Conservation (phyloP, 2,113 vertebrate genomes). For the Polyodon spathula region DNA sequence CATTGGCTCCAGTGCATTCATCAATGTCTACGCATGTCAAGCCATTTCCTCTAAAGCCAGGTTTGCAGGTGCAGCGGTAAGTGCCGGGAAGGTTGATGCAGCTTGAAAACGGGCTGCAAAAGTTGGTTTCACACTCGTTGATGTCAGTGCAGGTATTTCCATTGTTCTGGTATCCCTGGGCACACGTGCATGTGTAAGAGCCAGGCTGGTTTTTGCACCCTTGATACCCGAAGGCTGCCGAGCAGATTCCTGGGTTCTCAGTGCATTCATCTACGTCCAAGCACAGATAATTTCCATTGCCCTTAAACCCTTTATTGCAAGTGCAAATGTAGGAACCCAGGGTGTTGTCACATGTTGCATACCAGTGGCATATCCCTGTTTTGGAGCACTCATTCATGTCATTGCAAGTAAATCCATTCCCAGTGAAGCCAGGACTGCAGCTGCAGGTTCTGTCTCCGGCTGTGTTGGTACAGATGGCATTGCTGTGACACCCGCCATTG, state of each 20-base stretch:
- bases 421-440: slow-evolving; percentile 53
- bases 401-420: slow-evolving; percentile 51
- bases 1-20: slow-evolving; percentile 50
- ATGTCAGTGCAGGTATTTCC: slow-evolving; percentile 56
- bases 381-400: slow-evolving; percentile 54
- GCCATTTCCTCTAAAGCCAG: slow-evolving; percentile 59
- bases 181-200: slow-evolving; percentile 53
- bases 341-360: slow-evolving; percentile 65
- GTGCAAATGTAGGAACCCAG: slow-evolving; percentile 60
- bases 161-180: slow-evolving; percentile 49
- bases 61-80: slow-evolving; percentile 49
- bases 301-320: slow-evolving; percentile 63
- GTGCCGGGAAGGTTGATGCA: slow-evolving; percentile 56
- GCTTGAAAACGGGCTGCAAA: slow-evolving; percentile 49
- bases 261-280: slow-evolving; percentile 66
- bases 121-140: slow-evolving; percentile 50
- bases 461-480: slow-evolving; percentile 50
- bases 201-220: slow-evolving; percentile 62
- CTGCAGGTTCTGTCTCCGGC: slow-evolving; percentile 49
- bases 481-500: slow-evolving; percentile 56
- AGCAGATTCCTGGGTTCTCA: slow-evolving; percentile 49
- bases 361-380: slow-evolving; percentile 57
- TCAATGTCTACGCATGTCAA: slow-evolving; percentile 57
- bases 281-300: slow-evolving; percentile 69
- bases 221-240: slow-evolving; percentile 45